Conservation (phyloP, 2,888 invertebrate genomes). For the Heliconius ethilla region DNA sequence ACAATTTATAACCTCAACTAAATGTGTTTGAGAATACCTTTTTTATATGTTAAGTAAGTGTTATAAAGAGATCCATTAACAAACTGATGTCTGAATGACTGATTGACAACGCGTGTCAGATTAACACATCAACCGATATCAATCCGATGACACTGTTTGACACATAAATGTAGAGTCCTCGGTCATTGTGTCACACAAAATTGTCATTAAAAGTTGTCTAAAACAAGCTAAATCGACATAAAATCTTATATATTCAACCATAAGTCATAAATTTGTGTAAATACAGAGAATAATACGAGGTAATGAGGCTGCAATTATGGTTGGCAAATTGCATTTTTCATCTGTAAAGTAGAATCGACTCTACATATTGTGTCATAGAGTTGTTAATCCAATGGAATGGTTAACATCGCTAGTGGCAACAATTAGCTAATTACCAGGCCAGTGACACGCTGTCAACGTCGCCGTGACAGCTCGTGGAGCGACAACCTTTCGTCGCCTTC, state of each 20-base stretch:
- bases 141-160: slow-evolving; percentile 52
- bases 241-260: slow-evolving; percentile 16
- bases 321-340: slow-evolving; percentile 42
- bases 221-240: slow-evolving; percentile 6
- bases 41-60: neutral
- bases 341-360: slow-evolving; percentile 23
- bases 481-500: slow-evolving; percentile 70
- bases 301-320: slow-evolving; percentile 60
- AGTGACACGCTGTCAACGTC: slow-evolving; percentile 59
- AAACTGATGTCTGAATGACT: slow-evolving; percentile 14
- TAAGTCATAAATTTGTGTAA: slow-evolving; percentile 39
- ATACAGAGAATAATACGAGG: slow-evolving; percentile 47
- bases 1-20: neutral
- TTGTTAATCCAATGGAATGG: slow-evolving; percentile 26
- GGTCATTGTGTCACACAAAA: slow-evolving; percentile 45
- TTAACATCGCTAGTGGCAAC: slow-evolving; percentile 48
- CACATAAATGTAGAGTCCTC: slow-evolving; percentile 49
- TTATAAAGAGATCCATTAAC: slow-evolving; percentile 40
- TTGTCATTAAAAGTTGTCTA: slow-evolving; percentile 13
- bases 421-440: slow-evolving; percentile 71
- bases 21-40: neutral
- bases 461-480: slow-evolving; percentile 58
- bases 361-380: slow-evolving; percentile 20
- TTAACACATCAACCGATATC: slow-evolving; percentile 61
- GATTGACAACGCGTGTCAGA: slow-evolving; percentile 57